Conservation (phyloP, 2,113 vertebrate genomes). For the Cheilinus undulatus region DNA sequence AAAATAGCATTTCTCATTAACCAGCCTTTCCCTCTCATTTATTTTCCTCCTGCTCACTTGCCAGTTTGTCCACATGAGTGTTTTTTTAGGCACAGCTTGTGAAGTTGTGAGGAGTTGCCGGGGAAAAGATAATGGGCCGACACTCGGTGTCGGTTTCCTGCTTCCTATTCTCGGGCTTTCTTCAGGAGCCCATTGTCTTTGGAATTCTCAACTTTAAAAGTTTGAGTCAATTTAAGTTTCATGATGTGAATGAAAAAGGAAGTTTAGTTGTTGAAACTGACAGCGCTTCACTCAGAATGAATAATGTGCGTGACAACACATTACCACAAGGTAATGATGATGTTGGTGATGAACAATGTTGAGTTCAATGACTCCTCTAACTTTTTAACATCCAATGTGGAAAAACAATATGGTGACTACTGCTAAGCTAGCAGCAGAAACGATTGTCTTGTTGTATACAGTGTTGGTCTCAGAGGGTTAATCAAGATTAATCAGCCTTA, state of each 20-base stretch:
- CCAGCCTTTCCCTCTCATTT: constrained; percentile 85
- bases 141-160: constrained; percentile 51
- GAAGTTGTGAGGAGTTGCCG: constrained; percentile 76
- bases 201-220: constrained; percentile 44
- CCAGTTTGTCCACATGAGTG: constrained; percentile 77
- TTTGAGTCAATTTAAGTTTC: constrained; percentile 35
- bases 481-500: too few species aligned
- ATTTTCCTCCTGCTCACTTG: constrained; percentile 79
- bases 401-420: too few species aligned
- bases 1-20: constrained; percentile 88
- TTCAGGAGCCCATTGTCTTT: constrained; percentile 42
- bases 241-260: constrained; percentile 39
- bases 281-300: constrained; percentile 12
- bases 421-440: too few species aligned
- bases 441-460: too few species aligned
- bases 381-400: neutral
- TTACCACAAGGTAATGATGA: constrained; percentile 31
- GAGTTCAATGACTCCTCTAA: neutral
- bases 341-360: constrained; percentile 3
- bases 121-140: constrained; percentile 65
- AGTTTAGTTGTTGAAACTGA: constrained; percentile 45
- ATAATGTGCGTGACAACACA: constrained; percentile 12
- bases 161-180: constrained; percentile 51
- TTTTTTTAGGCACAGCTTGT: constrained; percentile 75
- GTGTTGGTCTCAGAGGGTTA: too few species aligned